These are phyloP conservation scores for Oryzias melastigma DNA, from an alignment of 2,113 vertebrate species.

Conservation along the genomic window DNA sequence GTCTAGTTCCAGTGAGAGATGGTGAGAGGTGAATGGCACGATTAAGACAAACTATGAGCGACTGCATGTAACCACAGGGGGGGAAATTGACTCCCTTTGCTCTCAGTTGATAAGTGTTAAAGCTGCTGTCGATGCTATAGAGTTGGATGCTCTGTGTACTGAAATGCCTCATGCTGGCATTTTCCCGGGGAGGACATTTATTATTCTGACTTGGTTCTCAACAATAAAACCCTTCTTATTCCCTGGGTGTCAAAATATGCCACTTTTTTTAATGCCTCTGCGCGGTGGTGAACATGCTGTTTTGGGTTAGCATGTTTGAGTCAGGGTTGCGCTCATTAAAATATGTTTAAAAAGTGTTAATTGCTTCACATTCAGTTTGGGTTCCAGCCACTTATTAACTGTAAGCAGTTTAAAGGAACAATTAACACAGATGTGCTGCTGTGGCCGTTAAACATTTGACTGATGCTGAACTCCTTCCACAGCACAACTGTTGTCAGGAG, in stretches of 20 bases:
- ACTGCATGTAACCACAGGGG: neutral
- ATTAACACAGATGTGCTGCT: no score
- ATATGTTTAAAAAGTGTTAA: no score
- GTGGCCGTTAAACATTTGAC: no score
- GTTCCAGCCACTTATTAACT: no score
- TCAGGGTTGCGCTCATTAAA: no score
- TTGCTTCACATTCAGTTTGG: no score
- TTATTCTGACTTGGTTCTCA: neutral
- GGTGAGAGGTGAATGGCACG: neutral
- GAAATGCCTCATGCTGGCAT: neutral
- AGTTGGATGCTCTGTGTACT: neutral
- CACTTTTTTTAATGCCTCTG: neutral
- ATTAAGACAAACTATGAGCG: neutral
- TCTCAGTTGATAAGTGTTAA: neutral
- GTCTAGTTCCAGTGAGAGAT: no score
- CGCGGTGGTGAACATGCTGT: no score
- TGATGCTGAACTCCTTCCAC: no score
- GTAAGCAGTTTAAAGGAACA: no score
- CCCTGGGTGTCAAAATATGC: neutral
- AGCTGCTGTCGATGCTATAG: neutral
- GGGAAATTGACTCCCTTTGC: neutral
- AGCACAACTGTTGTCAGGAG: no score
- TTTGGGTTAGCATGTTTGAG: no score
- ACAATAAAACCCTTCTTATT: neutral
- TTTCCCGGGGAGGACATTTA: conserved; percentile 1